phyloP scores from a whole-genome alignment of 2,113 vertebrate genomes.

The Lasiurus borealis region DNA sequence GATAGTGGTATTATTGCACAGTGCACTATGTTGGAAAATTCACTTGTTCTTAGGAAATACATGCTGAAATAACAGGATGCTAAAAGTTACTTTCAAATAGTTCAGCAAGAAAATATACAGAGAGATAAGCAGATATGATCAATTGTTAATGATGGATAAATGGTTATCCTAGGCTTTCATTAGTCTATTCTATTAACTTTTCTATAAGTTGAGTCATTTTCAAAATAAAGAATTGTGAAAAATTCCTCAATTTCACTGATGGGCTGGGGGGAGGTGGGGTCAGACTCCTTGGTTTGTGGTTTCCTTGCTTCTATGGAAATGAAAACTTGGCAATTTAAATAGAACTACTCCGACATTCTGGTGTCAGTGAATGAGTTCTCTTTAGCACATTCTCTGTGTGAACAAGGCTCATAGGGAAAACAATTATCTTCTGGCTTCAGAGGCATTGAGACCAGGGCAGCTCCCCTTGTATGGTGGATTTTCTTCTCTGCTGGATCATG shows the following conservation, averaged over 20 bases:
- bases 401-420: not conserved
- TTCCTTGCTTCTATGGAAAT: not conserved
- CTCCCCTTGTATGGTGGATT: not conserved
- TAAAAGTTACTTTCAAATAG: constrained; percentile 36
- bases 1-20: not conserved
- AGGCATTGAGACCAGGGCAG: not conserved
- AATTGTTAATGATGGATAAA: not conserved
- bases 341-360: not conserved
- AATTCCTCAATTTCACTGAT: not conserved
- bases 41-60: not conserved
- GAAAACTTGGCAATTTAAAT: not conserved
- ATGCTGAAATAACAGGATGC: not conserved
- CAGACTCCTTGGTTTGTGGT: not conserved
- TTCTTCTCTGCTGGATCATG: not conserved
- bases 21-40: not conserved
- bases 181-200: not conserved
- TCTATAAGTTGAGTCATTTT: not conserved
- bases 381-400: not conserved
- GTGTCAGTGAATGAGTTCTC: not conserved
- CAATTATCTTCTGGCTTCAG: not conserved
- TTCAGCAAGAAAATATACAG: not conserved
- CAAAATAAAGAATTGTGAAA: not conserved
- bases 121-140: not conserved
- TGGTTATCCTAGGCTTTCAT: not conserved
- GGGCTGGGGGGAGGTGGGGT: not conserved